Base-by-base conservation (phyloP, 2,113 vertebrate genomes). In the Oncorhynchus keta region DNA sequence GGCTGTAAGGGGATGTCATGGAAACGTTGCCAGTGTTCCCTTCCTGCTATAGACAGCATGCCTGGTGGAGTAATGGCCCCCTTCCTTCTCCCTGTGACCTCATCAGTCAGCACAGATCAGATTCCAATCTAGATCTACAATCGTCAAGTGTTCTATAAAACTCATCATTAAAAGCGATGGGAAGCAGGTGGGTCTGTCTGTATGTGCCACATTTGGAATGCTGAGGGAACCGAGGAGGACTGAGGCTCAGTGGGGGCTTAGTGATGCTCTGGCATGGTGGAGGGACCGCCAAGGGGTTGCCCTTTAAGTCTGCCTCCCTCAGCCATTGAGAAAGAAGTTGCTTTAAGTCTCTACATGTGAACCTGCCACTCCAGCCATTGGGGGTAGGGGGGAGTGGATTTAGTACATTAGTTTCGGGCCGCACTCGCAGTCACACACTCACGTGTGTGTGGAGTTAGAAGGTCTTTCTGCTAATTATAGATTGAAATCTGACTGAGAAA, bases 401-500 rank as follows among this genome's bases (percentile, higher is more conserved):
- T 90, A 87, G 88, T 84, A 79, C 89, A 91, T 93, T 90, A 87
- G 92, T 91, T 92, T 89, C 91, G 93, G 87, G 86, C 88, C 90
- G 80, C 85, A 89, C 90, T 79, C 85, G 81, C 84, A 83, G 86
- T 71, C 88, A 87, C 88, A 91, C 84, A 92, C 88, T 90, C 85
- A 45, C 85, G 93, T 89, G 87, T 90, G 86, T 75, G 49, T 72
- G 81, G 88, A 93, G 90, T 94, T 90, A 84, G 88, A 94, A n/a
- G 90, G 93, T 92, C 93, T 95, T 93, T 91, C 83, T 92, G 92
- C 91, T 97, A 95, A 96, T 96, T 95, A 94, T 95, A 95, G 93
- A 89, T 89, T 93, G 89, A 95, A 96, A 95, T 94, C 92, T 96
- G 95, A 95, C 95, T 95, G 94, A 95, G 94, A 95, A 95, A 96